Percentiles rank a stretch among this genome's conserved stretches.
Evolutionary conservation across 2,797 vertebrate species (phyloP).

Genomic region (Lophotriccus pileatus): DNA sequence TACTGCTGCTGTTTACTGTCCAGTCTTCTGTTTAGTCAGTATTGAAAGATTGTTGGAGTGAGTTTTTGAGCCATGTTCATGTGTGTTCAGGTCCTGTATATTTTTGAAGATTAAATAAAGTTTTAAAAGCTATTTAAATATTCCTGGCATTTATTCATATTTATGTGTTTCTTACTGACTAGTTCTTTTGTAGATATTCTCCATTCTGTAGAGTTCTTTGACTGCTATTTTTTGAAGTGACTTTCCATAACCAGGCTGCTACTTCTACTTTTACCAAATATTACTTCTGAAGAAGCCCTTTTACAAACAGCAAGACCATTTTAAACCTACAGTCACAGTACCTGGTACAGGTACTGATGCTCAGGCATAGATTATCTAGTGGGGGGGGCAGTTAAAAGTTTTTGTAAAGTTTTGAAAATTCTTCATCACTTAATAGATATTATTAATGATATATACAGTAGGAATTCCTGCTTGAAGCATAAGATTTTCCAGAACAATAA

Average conservation of each 20-base stretch:
- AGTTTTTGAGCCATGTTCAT: not conserved
- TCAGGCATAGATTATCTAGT: not conserved
- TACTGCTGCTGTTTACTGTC: not conserved
- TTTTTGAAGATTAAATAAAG: slow-evolving; percentile 30
- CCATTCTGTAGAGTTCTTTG: not conserved
- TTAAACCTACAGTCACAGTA: not conserved
- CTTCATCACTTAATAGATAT: not conserved
- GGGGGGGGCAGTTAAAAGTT: not conserved
- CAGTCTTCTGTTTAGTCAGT: not conserved
- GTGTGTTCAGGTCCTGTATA: not conserved
- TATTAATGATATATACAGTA: not conserved
- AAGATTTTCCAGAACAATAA: slow-evolving; percentile 47
- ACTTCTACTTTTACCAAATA: not conserved
- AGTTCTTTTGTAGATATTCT: not conserved
- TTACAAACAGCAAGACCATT: not conserved
- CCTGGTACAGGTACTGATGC: rapidly evolving
- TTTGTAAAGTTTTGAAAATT: slow-evolving; percentile 35
- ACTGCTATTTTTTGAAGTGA: not conserved
- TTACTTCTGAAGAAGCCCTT: not conserved
- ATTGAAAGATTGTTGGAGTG: not conserved
- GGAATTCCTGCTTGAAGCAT: not conserved
- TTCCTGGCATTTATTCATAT: slow-evolving; percentile 7
- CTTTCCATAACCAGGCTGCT: not conserved
- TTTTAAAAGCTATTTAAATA: not conserved
- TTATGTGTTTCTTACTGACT: not conserved